Percentiles rank a stretch among this genome's conserved stretches.
Conservation (phyloP, 1,140 invertebrate species). For the Apis dorsata region DNA sequence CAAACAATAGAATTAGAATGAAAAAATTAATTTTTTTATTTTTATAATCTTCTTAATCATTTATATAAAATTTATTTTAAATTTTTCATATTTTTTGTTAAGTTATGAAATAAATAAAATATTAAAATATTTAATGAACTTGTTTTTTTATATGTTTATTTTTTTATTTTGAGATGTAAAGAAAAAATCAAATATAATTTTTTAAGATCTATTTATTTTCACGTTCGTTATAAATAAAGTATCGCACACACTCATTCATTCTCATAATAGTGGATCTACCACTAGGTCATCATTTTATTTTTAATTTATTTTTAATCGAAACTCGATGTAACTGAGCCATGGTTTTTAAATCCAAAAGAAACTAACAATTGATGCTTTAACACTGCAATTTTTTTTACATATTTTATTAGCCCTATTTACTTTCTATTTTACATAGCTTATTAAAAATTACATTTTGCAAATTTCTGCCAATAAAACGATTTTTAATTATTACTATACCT, state of each 20-base stretch:
- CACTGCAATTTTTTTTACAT: slow-evolving; percentile 58
- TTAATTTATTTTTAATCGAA: slow-evolving; percentile 67
- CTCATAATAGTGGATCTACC: slow-evolving; percentile 72
- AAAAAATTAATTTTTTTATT: no score
- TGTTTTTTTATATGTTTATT: neutral
- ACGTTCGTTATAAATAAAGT: slow-evolving; percentile 77
- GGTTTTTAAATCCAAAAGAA: slow-evolving; percentile 57
- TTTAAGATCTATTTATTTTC: slow-evolving; percentile 62
- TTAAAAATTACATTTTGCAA: slow-evolving; percentile 12
- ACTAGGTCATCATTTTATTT: slow-evolving; percentile 62
- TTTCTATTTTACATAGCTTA: slow-evolving; percentile 26
- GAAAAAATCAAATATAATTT: slow-evolving; percentile 11
- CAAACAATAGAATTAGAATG: no score
- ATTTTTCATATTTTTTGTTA: neutral
- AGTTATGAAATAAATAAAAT: no score
- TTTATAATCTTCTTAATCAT: no score
- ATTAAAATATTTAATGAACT: neutral
- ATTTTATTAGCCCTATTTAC: slow-evolving; percentile 62
- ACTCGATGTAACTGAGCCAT: slow-evolving; percentile 60
- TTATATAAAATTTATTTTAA: neutral
- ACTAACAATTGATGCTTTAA: slow-evolving; percentile 54
- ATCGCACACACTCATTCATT: slow-evolving; percentile 78
- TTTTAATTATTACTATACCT: neutral
- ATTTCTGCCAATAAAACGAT: neutral
- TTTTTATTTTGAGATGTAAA: neutral